phyloP scores from a whole-genome alignment of 2,888 invertebrate genomes.

The Pelosia muscerda region DNA sequence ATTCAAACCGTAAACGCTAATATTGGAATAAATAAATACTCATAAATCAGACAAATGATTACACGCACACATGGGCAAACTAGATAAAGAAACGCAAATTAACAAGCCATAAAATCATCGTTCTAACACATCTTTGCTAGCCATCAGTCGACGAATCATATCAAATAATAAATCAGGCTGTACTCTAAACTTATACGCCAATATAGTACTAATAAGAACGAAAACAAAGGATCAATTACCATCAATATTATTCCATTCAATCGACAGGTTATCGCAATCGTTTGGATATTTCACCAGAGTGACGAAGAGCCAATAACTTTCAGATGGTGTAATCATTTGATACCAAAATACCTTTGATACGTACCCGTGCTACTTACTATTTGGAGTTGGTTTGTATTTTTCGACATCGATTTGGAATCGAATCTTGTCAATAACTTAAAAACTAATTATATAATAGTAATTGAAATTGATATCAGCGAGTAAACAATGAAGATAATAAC shows the following conservation, averaged over 20 bases:
- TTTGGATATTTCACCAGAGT: slow-evolving; percentile 35
- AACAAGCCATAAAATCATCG: slow-evolving; percentile 56
- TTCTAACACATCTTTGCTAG: slow-evolving; percentile 48
- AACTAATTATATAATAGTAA: background rate
- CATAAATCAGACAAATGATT: slow-evolving; percentile 37
- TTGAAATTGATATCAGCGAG: background rate
- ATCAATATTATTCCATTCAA: slow-evolving; percentile 45
- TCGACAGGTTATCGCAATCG: slow-evolving; percentile 41
- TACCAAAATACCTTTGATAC: slow-evolving; percentile 38
- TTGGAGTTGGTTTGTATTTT: background rate
- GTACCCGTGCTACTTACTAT: slow-evolving; percentile 26
- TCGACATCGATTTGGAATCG: background rate
- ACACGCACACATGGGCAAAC: slow-evolving; percentile 25
- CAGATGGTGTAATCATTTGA: slow-evolving; percentile 43
- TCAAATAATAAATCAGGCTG: slow-evolving; percentile 52
- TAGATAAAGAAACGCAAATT: slow-evolving; percentile 46
- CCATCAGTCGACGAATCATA: slow-evolving; percentile 53
- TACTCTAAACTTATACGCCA: slow-evolving; percentile 43
- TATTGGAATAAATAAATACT: slow-evolving; percentile 44
- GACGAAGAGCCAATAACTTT: slow-evolving; percentile 43
- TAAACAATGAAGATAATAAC: background rate
- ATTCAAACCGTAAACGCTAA: slow-evolving; percentile 36
- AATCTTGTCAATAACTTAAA: background rate
- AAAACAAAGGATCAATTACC: slow-evolving; percentile 46
- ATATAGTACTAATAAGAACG: slow-evolving; percentile 27